Percentiles rank a stretch among this genome's conserved stretches.
Evolutionary conservation across 2,888 invertebrate genomes (phyloP).

Genomic region (Drosophila maculinotata): DNA sequence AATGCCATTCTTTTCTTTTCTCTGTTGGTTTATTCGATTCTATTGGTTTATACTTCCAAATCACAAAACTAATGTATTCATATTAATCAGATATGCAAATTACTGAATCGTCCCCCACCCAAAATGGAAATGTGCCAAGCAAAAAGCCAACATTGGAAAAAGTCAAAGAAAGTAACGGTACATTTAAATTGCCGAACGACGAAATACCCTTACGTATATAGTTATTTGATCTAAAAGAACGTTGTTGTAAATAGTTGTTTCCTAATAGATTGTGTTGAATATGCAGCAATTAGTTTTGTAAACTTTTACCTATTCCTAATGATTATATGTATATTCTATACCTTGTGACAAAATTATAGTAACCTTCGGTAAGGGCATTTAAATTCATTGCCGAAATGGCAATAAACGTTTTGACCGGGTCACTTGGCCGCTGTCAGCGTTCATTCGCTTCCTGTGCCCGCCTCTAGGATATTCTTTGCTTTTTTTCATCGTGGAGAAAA

Average conservation of each 20-base stretch:
- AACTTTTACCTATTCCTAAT: no score
- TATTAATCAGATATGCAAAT: constrained; percentile 82
- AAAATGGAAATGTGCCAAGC: constrained; percentile 41
- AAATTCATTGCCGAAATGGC: constrained; percentile 37
- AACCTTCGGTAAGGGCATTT: neutral
- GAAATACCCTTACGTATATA: neutral
- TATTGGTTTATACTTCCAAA: constrained; percentile 63
- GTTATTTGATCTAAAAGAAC: neutral
- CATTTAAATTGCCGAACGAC: neutral
- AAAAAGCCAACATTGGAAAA: constrained; percentile 13
- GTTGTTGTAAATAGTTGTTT: neutral
- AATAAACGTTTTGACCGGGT: constrained; percentile 63
- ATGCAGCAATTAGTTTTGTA: no score
- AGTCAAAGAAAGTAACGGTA: neutral
- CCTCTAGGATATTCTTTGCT: constrained; percentile 9
- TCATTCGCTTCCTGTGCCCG: constrained; percentile 17
- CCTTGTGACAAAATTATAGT: neutral
- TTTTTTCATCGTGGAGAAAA: constrained; percentile 39
- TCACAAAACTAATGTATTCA: constrained; percentile 71
- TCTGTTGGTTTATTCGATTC: constrained; percentile 42
- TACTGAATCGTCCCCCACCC: constrained; percentile 28
- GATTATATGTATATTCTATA: no score
- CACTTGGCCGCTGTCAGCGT: constrained; percentile 51
- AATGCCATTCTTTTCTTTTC: constrained; percentile 42
- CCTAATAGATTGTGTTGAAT: no score